Base-by-base conservation (phyloP, 2,797 vertebrate genomes). In the Ataeniobius toweri region DNA sequence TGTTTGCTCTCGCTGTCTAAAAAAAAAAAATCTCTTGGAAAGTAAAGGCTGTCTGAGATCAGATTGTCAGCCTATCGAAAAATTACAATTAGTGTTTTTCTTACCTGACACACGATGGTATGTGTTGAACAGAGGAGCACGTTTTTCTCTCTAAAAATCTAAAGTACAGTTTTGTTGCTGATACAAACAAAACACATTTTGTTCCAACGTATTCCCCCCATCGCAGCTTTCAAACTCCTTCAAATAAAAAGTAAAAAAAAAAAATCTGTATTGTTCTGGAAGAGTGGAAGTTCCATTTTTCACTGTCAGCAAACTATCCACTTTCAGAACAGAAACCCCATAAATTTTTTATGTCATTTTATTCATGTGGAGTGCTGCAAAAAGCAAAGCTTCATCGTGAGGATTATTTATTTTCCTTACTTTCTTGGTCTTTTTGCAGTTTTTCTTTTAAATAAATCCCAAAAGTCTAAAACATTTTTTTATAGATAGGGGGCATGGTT, bases 331-430 rank as follows among this genome's bases (percentile, higher is more conserved):
- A 91, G 90, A 46, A 89, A 69, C 39, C 70, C 36, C 74, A 85
- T 92, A 50, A 53, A 80, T 84, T 89, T 90, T 91, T 87, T 59
- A 85, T 83, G 73, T 55, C 10, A 46, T 82, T 84, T 79, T 85
- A 85, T 46, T 69, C 80, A 80, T 83, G 68, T 65, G 74, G 75
- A 78, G n/a, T 73, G 70, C 83, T 80, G 75, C 79, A 74, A 84
- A 82, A 88, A 86, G 82, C 39, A 14, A 74, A 81, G 61, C 83
- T 79, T 85, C 31, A 41, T 72, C 12, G 13, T 1, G 77, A 80
- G 71, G 86, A 75, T 82, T 86, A 75, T 81, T 88, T 88, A 16
- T 68, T 50, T 69, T 3, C 85, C 69, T 79, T 84, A 2, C 28
- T 63, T 24, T 24, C 7, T 31, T 77, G 58, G 70, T 69, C 10